Evolutionary conservation across 92 coral and sea anemone species (phyloP).

Genomic region (Porites lobata): DNA sequence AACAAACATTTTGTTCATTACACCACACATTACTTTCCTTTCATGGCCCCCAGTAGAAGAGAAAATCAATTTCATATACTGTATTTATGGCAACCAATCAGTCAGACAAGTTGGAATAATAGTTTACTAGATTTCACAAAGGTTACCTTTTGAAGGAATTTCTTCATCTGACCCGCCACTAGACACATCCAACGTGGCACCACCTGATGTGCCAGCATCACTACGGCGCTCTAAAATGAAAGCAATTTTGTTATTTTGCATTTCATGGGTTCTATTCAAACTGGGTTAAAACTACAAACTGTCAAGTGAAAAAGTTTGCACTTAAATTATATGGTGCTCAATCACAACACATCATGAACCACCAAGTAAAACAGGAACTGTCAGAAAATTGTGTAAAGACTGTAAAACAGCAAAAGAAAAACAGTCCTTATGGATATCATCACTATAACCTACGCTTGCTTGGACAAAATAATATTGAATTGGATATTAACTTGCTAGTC

Average conservation of each 20-base stretch:
- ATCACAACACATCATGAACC: slow-evolving; percentile 59
- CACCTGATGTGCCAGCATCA: slow-evolving; percentile 65
- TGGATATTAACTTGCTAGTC: slow-evolving; percentile 58
- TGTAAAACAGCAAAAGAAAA: slow-evolving; percentile 55
- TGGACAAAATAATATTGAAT: slow-evolving; percentile 53
- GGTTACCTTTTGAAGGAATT: slow-evolving; percentile 64
- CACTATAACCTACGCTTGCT: slow-evolving; percentile 36
- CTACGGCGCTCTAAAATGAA: slow-evolving; percentile 66
- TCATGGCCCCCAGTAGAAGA: slow-evolving; percentile 35
- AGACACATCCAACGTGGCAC: slow-evolving; percentile 52
- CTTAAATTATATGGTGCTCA: slow-evolving; percentile 61
- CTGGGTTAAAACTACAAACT: slow-evolving; percentile 46
- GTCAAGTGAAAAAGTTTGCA: slow-evolving; percentile 48
- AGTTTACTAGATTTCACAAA: slow-evolving; percentile 58
- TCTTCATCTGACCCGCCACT: slow-evolving; percentile 63
- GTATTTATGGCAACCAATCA: slow-evolving; percentile 50
- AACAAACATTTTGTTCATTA: slow-evolving; percentile 35
- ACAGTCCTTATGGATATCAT: slow-evolving; percentile 52
- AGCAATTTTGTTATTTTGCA: slow-evolving; percentile 61
- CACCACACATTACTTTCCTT: slow-evolving; percentile 23
- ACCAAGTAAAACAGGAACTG: slow-evolving; percentile 54
- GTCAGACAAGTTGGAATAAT: slow-evolving; percentile 53
- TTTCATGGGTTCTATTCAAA: slow-evolving; percentile 50
- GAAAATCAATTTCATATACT: slow-evolving; percentile 27
- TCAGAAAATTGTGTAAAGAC: slow-evolving; percentile 50